Conservation (phyloP, 2,797 vertebrate genomes). For the Prionace glauca region DNA sequence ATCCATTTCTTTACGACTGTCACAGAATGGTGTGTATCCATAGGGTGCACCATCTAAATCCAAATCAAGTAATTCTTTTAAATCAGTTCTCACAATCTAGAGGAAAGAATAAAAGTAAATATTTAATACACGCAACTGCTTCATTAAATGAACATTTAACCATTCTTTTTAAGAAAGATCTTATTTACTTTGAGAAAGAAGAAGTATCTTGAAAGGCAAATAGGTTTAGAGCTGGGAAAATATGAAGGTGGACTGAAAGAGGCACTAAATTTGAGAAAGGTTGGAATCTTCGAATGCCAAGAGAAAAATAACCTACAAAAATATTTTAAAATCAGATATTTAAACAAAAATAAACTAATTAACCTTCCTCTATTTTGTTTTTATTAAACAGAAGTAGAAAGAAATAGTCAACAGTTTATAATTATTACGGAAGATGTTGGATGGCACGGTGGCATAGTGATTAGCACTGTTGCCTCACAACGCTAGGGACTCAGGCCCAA, state of each 20-base stretch:
- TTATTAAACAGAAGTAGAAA: too few species aligned
- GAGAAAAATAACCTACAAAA: not conserved
- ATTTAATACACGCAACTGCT: not conserved
- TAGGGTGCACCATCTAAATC: conserved; percentile 84
- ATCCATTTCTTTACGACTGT: conserved; percentile 89
- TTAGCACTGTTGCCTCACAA: too few species aligned
- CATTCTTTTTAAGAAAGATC: not conserved
- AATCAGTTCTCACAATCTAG: conserved; percentile 86
- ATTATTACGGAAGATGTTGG: too few species aligned
- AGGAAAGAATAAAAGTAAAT: conserved; percentile 33
- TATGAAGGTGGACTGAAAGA: not conserved
- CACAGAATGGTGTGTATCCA: conserved; percentile 91
- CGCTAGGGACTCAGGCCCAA: too few species aligned
- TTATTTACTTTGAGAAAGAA: not conserved
- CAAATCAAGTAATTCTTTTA: conserved; percentile 81
- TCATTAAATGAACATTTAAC: not conserved
- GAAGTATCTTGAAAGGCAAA: not conserved
- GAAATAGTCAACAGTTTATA: too few species aligned
- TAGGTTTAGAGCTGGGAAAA: not conserved
- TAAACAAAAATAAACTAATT: not conserved
- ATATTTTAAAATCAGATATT: not conserved
- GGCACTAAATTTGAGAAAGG: not conserved
- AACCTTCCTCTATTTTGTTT: not conserved
- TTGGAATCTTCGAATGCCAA: not conserved
- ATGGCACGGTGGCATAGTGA: too few species aligned